Base-by-base conservation (phyloP, 2,113 vertebrate species). In the Amphiprion percula region DNA sequence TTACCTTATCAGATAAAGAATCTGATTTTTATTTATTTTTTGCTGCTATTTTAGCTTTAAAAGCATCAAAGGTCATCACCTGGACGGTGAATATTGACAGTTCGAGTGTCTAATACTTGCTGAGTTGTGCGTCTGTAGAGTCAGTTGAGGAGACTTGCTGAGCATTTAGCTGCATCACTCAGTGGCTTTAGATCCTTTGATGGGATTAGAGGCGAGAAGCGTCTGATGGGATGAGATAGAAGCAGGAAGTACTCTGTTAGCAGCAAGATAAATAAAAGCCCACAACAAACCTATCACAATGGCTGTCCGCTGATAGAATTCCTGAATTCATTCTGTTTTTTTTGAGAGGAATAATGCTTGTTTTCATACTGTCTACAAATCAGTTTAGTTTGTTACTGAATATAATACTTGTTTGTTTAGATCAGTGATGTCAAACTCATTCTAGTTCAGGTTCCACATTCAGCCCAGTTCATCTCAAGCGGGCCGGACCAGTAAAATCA, bases 191-290 rank as follows among this genome's bases (percentile, higher is more conserved):
- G 74, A 23, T 77, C 69, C 82, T 64, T 66, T 79, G 78, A 88
- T 84, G 65, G 73, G 90, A 88, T 90, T 90, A 85, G 41, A 72
- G 65, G 44, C 30, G 47, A 71, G 85, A 80, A 60, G 80, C 46
- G 30, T 86, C 85, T 82, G 78, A 86, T 75, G 65, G 60, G 82
- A 87, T 80, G 79, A 80, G 63, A 59, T 1, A 55, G 46, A 37
- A 28, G 26, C 64, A 89, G 65, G 33, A 82, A 41, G 26, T 28
- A 3, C 2, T 65, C 30, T 30, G 30, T 30, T 30, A 7, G 7
- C 33, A 37, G 33, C 39, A 17, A 30, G 11, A 33, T 39, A 47
- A 17, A 10, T 5, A 12, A 24, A n/a, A 66, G 58, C 0, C 19
- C 11, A 44, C 41, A 44, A 15, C 41, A 44, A 41, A 41, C 2